Evolutionary conservation across 1,140 invertebrate genomes (phyloP).

Genomic region (Papilio aristodemus): DNA sequence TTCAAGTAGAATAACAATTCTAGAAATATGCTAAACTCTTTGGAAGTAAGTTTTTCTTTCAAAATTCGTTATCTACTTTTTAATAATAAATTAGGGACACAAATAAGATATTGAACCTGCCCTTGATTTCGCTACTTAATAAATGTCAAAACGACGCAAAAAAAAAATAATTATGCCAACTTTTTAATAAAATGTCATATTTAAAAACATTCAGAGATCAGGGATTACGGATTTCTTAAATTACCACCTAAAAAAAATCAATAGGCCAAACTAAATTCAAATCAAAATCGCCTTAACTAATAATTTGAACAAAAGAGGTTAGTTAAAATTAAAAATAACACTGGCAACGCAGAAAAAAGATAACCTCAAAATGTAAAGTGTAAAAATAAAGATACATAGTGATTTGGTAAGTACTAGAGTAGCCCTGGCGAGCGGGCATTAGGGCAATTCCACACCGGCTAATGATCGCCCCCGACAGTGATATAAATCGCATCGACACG

Average conservation of each 20-base stretch:
- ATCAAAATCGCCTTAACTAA: too few species aligned
- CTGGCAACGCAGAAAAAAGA: neutral
- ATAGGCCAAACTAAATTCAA: too few species aligned
- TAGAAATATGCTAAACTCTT: neutral
- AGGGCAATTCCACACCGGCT: constrained; percentile 49
- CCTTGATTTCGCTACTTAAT: too few species aligned
- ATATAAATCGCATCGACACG: constrained; percentile 75
- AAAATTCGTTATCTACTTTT: neutral
- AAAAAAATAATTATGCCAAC: too few species aligned
- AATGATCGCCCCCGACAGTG: constrained; percentile 58
- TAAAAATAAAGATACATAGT: neutral
- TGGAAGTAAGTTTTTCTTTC: neutral
- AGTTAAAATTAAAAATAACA: neutral
- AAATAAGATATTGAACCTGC: too few species aligned
- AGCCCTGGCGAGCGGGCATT: constrained; percentile 30
- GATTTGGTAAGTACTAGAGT: constrained; percentile 15
- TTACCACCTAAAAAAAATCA: too few species aligned
- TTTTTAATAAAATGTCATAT: constrained; percentile 16
- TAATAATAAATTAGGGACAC: neutral
- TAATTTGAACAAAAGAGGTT: neutral
- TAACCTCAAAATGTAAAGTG: neutral
- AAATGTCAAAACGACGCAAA: too few species aligned
- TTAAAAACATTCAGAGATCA: neutral
- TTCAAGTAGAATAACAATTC: constrained; percentile 42
- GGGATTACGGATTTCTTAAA: too few species aligned